phyloP scores from a whole-genome alignment of 2,797 vertebrate genomes.

The Psittacula derbiana region DNA sequence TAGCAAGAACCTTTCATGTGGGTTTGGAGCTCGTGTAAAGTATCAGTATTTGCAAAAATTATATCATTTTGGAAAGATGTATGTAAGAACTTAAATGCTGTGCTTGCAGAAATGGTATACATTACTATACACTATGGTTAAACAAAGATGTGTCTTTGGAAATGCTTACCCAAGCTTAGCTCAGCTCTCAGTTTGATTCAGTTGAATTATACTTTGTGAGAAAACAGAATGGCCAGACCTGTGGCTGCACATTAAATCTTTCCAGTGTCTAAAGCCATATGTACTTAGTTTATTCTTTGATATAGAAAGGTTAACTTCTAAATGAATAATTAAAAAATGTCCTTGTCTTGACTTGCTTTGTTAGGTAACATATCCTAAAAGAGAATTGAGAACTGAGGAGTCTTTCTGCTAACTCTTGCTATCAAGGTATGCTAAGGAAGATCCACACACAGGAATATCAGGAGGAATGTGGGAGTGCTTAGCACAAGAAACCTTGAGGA shows the following conservation, averaged over 20 bases:
- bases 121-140: neutral
- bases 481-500: neutral
- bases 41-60: neutral
- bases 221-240: neutral
- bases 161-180: neutral
- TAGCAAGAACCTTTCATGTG: neutral
- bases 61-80: neutral
- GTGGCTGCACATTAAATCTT: neutral
- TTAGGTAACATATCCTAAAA: neutral
- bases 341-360: neutral
- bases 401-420: neutral
- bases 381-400: neutral
- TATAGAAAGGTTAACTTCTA: neutral
- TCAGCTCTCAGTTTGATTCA: neutral
- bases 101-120: neutral
- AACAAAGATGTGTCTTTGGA: neutral
- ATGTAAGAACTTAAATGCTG: neutral
- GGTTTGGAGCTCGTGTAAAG: neutral
- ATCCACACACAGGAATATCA: neutral
- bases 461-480: neutral
- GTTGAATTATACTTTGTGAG: neutral
- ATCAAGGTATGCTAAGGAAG: neutral
- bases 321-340: neutral
- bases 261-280: neutral
- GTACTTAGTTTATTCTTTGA: neutral